Conservation (phyloP, 1,140 invertebrate genomes). For the Lordiphosa clarofinis region DNA sequence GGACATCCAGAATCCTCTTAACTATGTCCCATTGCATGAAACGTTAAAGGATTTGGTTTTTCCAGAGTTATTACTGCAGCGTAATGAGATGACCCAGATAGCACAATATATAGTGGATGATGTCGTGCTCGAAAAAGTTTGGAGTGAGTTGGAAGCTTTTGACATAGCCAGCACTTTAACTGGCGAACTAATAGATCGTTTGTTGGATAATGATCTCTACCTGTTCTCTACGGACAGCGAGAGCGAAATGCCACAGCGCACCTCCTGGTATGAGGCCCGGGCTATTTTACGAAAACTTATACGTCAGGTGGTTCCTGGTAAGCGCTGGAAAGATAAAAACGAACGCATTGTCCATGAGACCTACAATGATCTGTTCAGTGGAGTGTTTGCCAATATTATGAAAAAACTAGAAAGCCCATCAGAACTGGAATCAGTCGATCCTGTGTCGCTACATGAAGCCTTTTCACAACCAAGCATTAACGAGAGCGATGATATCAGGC, state of each 20-base stretch:
- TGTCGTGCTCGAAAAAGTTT: conserved; percentile 42
- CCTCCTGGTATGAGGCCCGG: conserved; percentile 28
- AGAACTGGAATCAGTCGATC: neutral
- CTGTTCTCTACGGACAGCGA: conserved; percentile 59
- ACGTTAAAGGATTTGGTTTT: conserved; percentile 37
- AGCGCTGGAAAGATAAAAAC: conserved; percentile 51
- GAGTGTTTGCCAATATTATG: conserved; percentile 31
- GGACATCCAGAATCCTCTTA: conserved; percentile 64
- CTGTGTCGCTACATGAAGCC: conserved; percentile 1
- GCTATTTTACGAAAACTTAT: conserved; percentile 63
- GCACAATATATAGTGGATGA: conserved; percentile 57
- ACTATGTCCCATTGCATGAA: conserved; percentile 69
- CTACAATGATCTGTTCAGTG: conserved; percentile 39
- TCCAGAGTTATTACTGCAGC: conserved; percentile 36
- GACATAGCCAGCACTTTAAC: conserved; percentile 40
- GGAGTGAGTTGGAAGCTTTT: conserved; percentile 37
- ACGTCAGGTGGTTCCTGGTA: conserved; percentile 53
- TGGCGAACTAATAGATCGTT: conserved; percentile 55
- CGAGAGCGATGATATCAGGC: conserved; percentile 18
- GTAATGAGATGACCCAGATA: conserved; percentile 37
- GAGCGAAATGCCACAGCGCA: conserved; percentile 16
- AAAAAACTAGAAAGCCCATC: conserved; percentile 2
- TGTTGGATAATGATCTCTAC: conserved; percentile 64
- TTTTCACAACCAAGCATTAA: conserved; percentile 5
- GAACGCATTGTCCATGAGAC: conserved; percentile 52